Percentiles rank a stretch among this genome's conserved stretches.
Evolutionary conservation across 2,113 vertebrate species (phyloP).

Genomic region (Poicephalus meyeri): DNA sequence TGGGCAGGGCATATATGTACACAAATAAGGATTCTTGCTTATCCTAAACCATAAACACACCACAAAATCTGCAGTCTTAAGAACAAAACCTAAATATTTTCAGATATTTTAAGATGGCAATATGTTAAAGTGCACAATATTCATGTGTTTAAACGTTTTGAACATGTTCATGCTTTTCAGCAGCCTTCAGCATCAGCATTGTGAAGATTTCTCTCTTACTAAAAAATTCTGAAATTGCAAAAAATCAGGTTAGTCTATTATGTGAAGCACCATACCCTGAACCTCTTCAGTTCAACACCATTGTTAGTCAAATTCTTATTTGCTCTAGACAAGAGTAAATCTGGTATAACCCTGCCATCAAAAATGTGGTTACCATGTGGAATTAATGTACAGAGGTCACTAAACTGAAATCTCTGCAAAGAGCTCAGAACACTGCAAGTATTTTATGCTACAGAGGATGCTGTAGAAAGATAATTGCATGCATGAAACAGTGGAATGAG

Average conservation of each 20-base stretch:
- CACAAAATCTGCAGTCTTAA: neutral
- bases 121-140: neutral
- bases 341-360: neutral
- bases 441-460: neutral
- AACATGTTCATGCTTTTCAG: neutral
- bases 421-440: neutral
- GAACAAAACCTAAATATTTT: neutral
- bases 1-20: neutral
- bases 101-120: neutral
- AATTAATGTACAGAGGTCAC: neutral
- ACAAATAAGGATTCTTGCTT: neutral
- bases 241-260: neutral
- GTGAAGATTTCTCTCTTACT: neutral
- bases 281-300: neutral
- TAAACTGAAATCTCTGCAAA: neutral
- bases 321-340: neutral
- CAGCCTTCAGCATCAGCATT: neutral
- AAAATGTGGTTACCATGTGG: neutral
- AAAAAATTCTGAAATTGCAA: neutral
- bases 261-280: neutral
- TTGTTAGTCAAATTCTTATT: neutral
- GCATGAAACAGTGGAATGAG: neutral
- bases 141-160: neutral
- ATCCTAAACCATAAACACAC: neutral
- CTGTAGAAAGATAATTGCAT: neutral